Conservation (phyloP, 2,888 invertebrate species). For the Melanchra persicariae region DNA sequence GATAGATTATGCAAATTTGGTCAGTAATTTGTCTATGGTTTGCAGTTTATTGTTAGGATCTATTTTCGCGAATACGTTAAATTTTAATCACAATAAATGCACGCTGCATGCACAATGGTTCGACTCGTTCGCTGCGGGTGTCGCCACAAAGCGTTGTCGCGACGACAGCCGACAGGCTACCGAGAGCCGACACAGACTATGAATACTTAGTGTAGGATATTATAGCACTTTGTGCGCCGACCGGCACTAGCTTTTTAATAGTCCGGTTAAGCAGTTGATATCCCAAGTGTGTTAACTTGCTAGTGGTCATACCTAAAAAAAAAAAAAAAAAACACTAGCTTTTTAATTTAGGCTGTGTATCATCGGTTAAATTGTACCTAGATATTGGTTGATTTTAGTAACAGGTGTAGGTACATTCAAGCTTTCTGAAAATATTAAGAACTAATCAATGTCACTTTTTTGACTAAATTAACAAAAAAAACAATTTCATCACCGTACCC, state of each 20-base stretch:
- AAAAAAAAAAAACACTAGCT: no score
- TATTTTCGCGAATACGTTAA: constrained; percentile 46
- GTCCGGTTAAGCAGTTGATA: no score
- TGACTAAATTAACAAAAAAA: neutral
- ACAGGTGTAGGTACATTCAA: no score
- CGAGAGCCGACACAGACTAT: constrained; percentile 58
- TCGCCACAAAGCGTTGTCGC: constrained; percentile 79
- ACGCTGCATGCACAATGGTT: constrained; percentile 58
- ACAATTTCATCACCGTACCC: neutral
- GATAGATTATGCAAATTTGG: constrained; percentile 24
- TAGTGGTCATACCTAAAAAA: no score
- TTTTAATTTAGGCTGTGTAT: constrained; percentile 46
- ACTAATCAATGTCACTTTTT: no score
- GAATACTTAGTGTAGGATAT: constrained; percentile 55
- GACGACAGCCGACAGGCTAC: constrained; percentile 73
- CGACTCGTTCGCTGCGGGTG: constrained; percentile 67
- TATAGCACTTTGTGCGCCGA: constrained; percentile 48
- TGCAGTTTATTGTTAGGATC: neutral
- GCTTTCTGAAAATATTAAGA: no score
- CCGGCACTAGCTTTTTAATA: no score
- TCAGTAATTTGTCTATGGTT: constrained; percentile 20
- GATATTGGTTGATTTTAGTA: no score
- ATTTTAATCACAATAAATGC: constrained; percentile 61
- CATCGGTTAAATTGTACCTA: constrained; percentile 24
- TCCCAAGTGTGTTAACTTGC: no score